A percentile compares a stretch with the other conserved stretches of the same genome.
Conservation (phyloP, 2,113 vertebrate genomes). For the Aspiorhynchus laticeps region DNA sequence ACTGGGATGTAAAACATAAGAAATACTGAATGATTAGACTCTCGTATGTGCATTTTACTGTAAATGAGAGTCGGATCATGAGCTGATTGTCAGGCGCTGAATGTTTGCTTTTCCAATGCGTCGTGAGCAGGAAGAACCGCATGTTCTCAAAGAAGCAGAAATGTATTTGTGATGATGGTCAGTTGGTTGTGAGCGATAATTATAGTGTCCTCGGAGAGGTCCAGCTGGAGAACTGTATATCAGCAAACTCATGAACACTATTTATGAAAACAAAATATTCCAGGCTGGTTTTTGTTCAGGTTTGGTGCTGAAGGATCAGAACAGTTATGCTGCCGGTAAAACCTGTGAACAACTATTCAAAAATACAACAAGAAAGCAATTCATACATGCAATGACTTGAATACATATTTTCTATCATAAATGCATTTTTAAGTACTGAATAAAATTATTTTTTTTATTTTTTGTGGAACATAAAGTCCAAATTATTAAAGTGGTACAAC, state of each 20-base stretch:
- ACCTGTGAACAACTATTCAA: not conserved
- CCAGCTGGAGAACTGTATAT: conserved; percentile 51
- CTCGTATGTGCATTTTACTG: conserved; percentile 18
- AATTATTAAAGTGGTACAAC: not conserved
- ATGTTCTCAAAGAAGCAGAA: conserved; percentile 35
- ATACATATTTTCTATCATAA: not conserved
- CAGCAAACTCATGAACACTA: not conserved
- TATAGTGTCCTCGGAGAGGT: conserved; percentile 20
- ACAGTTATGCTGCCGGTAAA: not conserved
- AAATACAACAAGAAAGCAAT: not conserved
- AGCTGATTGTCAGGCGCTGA: conserved; percentile 7
- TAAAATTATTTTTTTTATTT: not conserved
- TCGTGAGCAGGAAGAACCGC: not conserved
- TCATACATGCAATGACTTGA: not conserved
- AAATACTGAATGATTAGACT: conserved; percentile 24
- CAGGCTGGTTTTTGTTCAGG: not conserved
- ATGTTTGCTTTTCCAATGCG: conserved; percentile 28
- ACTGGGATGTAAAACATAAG: not conserved
- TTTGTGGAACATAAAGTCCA: not conserved
- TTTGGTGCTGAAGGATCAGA: not conserved
- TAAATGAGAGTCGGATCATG: conserved; percentile 9
- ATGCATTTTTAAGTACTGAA: not conserved
- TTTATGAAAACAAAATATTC: not conserved
- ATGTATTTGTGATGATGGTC: conserved; percentile 59
- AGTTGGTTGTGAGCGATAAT: conserved; percentile 49